These are phyloP conservation scores for Dolomedes plantarius DNA, from an alignment of 2,888 invertebrate species.

Conservation along the genomic window DNA sequence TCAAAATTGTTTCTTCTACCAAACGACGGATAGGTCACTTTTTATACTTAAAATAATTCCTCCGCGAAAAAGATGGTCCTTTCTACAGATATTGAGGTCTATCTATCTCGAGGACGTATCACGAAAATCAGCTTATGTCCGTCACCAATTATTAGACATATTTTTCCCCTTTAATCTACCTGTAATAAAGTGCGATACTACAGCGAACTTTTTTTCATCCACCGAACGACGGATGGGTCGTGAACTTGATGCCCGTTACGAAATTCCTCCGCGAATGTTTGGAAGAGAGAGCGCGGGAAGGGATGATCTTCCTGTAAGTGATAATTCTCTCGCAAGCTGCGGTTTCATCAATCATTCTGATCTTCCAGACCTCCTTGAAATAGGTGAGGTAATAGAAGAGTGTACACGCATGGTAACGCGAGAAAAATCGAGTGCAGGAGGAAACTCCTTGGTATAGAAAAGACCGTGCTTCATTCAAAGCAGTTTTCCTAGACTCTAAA, in stretches of 20 bases:
- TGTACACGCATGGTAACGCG: not conserved
- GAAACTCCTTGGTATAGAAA: too few species aligned
- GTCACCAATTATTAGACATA: not conserved
- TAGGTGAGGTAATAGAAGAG: not conserved
- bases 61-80: too few species aligned
- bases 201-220: not conserved
- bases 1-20: too few species aligned
- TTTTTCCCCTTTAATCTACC: not conserved
- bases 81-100: too few species aligned
- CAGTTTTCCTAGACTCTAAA: too few species aligned
- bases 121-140: not conserved
- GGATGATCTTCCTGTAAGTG: not conserved
- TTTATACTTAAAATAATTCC: not conserved
- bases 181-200: not conserved
- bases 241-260: not conserved
- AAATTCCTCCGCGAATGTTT: not conserved
- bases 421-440: too few species aligned
- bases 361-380: not conserved
- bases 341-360: not conserved
- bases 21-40: too few species aligned
- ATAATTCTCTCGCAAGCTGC: not conserved
- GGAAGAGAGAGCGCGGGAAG: not conserved
- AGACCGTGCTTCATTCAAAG: too few species aligned
- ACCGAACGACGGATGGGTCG: not conserved
- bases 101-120: too few species aligned